Base-by-base conservation (phyloP, 2,113 vertebrate genomes). In the Brachyhypopomus gauderio region DNA sequence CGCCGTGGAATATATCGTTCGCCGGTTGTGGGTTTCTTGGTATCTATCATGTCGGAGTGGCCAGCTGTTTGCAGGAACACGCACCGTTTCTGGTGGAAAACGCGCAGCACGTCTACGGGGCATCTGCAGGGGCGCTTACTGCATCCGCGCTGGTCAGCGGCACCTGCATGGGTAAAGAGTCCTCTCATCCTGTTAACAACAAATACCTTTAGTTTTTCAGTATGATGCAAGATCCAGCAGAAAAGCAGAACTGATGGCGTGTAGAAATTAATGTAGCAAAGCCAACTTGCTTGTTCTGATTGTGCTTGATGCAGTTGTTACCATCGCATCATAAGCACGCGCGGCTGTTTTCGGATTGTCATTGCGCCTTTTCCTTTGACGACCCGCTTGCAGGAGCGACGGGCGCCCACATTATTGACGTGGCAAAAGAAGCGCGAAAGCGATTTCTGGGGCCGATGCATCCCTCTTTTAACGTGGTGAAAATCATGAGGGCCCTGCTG, bases 1-100 rank as follows among this genome's bases (percentile, higher is more conserved):
- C 95, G 48, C 90, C 94, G 14, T 99, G 97, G 97, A 99, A 95
- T 88, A 97, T 99, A 86, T 99, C 97, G 25, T 99, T 99, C 85
- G 97, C 97, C 1, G 97, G 97, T 27, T 99, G 97, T 70, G 97
- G 98, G 0, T 99, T 99, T 88, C 90, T 99, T 27, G 98, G 98
- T 1, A 93, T 99, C 83, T 99, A 99, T 89, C 97, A 99, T 83
- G 30, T 99, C 77, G 98, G 98, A 0, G 98, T 99, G 2, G 97
- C 96, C 83, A 97, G 96, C 90, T 98, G 96, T 87, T 92, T 99
- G 67, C 90, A 91, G 85, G 96, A 98, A 66, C 95, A 95, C 45
- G 95, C 97, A 11, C 97, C 97, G 0, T 97, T 96, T 85, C 93
- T 99, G 85, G 95, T 97, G 0, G 93, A 93, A 11, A 95, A 98